Evolutionary conservation across 2,113 vertebrate genomes (phyloP).

Genomic region (Antigone vipio): DNA sequence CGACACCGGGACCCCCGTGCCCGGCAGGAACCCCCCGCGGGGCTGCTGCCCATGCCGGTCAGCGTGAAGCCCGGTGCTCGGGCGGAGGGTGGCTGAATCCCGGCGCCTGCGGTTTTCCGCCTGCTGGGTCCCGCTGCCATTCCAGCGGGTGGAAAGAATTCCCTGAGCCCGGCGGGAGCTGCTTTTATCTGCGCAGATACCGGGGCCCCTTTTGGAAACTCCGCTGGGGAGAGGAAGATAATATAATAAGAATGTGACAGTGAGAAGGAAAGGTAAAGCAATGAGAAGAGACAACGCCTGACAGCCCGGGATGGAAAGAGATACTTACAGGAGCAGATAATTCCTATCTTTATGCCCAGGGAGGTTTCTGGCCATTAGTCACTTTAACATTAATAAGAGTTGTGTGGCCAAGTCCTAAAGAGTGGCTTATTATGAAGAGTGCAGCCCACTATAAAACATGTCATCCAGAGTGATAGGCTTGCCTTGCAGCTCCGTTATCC

Average conservation of each 20-base stretch:
- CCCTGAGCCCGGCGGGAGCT: not conserved
- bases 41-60: not conserved
- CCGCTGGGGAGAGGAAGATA: not conserved
- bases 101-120: not conserved
- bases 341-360: conserved; percentile 23
- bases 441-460: not conserved
- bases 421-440: not conserved
- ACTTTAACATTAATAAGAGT: conserved; percentile 10
- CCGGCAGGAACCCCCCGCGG: not conserved
- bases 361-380: conserved; percentile 26
- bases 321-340: not conserved
- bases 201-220: not conserved
- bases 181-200: not conserved
- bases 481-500: not conserved
- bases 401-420: not conserved
- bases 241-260: conserved; percentile 19
- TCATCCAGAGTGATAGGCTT: not conserved
- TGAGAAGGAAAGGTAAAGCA: conserved; percentile 5
- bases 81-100: not conserved
- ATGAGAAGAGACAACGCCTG: not conserved
- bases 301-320: not conserved
- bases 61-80: not conserved
- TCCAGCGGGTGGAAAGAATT: conserved; percentile 24
- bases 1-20: rapidly evolving
- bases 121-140: not conserved